Percentiles rank a stretch among this genome's conserved stretches.
Evolutionary conservation across 1,140 invertebrate species (phyloP).

Genomic region (Drosophila quadrilineata): DNA sequence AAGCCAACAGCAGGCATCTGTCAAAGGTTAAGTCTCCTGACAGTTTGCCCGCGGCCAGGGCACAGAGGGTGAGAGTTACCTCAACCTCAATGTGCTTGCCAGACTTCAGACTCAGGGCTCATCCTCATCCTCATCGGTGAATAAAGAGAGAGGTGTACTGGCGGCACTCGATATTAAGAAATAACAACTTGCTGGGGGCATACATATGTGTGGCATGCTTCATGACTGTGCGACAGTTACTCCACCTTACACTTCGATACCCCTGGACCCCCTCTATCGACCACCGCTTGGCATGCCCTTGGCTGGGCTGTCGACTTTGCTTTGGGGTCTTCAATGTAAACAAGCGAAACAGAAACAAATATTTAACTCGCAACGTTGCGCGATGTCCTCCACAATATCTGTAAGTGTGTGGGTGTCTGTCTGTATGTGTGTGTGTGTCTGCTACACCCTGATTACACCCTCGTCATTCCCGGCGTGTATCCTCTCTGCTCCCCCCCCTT

Average conservation of each 20-base stretch:
- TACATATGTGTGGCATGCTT: slow-evolving; percentile 32
- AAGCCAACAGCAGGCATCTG: slow-evolving; percentile 2
- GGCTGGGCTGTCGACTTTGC: slow-evolving; percentile 41
- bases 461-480: neutral
- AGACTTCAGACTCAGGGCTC: too few species aligned
- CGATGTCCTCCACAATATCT: slow-evolving; percentile 31
- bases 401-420: slow-evolving; percentile 2
- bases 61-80: too few species aligned
- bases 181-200: slow-evolving; percentile 63
- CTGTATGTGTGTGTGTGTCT: slow-evolving; percentile 18
- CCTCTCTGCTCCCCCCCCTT: neutral
- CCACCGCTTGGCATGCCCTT: too few species aligned
- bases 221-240: slow-evolving; percentile 20
- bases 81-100: too few species aligned
- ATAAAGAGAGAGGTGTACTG: too few species aligned
- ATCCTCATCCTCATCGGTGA: too few species aligned
- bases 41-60: slow-evolving; percentile 18
- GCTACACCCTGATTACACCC: neutral
- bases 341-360: slow-evolving; percentile 61
- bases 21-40: slow-evolving; percentile 43
- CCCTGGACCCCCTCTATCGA: too few species aligned
- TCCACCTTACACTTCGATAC: neutral
- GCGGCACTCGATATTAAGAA: slow-evolving; percentile 71
- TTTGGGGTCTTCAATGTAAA: slow-evolving; percentile 72
- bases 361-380: slow-evolving; percentile 62